Conservation (phyloP, 2,113 vertebrate species). For the Ptyas mucosa region DNA sequence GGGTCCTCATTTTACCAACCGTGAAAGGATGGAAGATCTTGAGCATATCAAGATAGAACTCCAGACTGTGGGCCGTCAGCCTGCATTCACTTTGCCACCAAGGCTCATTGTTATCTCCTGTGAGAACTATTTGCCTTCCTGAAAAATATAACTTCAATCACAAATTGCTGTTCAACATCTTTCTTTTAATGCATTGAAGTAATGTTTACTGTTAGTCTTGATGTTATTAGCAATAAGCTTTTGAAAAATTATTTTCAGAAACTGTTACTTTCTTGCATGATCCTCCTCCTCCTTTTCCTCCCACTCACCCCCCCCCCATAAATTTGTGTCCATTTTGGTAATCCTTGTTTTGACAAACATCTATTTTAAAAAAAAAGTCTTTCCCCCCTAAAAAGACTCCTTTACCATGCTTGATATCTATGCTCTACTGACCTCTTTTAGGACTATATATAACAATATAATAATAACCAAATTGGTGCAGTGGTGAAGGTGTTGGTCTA, state of each 20-base stretch:
- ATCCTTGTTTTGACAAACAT: background rate
- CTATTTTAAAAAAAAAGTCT: background rate
- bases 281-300: background rate
- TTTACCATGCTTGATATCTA: background rate
- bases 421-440: background rate
- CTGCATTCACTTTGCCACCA: background rate
- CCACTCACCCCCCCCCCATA: background rate
- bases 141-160: background rate
- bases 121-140: background rate
- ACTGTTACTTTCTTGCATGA: background rate
- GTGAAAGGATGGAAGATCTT: background rate
- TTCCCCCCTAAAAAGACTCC: background rate
- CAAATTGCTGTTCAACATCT: background rate
- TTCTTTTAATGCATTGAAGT: background rate
- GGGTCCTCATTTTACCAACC: no score
- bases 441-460: background rate
- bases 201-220: background rate
- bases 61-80: background rate
- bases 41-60: background rate
- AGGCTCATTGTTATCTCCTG: background rate
- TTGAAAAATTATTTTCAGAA: background rate
- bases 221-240: background rate
- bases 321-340: background rate
- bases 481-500: background rate
- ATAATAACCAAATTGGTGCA: background rate